Evolutionary conservation across 2,888 invertebrate genomes (phyloP).

Genomic region (Corbicula japonica): DNA sequence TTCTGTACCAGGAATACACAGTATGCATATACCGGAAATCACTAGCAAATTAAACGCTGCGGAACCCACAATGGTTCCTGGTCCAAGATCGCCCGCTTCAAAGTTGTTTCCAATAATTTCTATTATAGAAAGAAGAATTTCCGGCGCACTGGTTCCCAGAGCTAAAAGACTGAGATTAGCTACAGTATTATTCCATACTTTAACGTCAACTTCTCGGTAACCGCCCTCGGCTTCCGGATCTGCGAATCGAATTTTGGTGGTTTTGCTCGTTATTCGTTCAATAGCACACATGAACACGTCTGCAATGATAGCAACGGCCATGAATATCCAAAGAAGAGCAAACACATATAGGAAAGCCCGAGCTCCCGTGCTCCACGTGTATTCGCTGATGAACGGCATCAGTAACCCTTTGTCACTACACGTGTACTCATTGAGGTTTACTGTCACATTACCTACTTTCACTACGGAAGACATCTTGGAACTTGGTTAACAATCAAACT

Average conservation of each 20-base stretch:
- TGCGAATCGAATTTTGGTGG: conserved; percentile 86
- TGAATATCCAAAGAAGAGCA: conserved; percentile 88
- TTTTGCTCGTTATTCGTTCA: conserved; percentile 89
- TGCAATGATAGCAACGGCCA: conserved; percentile 89
- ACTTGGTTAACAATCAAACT: too few species aligned
- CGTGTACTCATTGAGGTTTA: conserved; percentile 68
- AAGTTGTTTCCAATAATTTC: conserved; percentile 87
- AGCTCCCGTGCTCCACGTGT: conserved; percentile 86
- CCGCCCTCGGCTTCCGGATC: conserved; percentile 77
- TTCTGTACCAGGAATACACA: conserved; percentile 87
- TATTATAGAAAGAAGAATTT: conserved; percentile 88
- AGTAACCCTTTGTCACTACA: conserved; percentile 85
- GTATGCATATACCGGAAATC: conserved; percentile 88
- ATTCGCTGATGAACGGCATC: conserved; percentile 87
- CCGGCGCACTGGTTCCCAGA: conserved; percentile 88
- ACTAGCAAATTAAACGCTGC: conserved; percentile 89
- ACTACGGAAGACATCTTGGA: conserved; percentile 22
- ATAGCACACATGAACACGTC: conserved; percentile 89
- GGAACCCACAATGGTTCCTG: conserved; percentile 89
- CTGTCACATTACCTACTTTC: conserved; percentile 12
- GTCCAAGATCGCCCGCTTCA: conserved; percentile 88
- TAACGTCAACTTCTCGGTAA: conserved; percentile 87
- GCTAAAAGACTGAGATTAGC: conserved; percentile 89
- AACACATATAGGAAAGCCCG: conserved; percentile 87
- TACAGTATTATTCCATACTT: conserved; percentile 89